Percentiles rank a stretch among this genome's conserved stretches.
Conservation (phyloP, 92 coral and sea anemone genomes). For the Diadumene lineata region DNA sequence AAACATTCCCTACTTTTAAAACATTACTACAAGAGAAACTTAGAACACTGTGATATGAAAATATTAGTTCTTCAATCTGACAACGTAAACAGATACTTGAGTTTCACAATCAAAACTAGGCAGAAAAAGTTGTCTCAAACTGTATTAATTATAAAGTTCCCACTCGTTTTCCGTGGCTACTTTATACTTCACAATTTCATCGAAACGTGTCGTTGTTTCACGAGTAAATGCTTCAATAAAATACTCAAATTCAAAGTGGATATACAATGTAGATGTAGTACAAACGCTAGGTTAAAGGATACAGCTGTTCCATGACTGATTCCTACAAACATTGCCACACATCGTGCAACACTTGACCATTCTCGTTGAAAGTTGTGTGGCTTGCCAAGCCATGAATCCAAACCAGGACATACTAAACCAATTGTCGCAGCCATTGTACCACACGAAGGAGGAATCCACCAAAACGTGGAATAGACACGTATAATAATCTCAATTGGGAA, state of each 20-base stretch:
- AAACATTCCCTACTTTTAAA: background rate
- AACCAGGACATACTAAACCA: constrained; percentile 90
- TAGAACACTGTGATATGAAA: background rate
- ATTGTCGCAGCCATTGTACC: constrained; percentile 91
- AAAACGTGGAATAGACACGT: constrained; percentile 77
- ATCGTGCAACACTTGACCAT: constrained; percentile 97
- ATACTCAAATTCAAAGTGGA: background rate
- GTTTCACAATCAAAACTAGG: background rate
- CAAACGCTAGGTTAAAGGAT: constrained; percentile 71
- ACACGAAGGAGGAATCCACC: constrained; percentile 98
- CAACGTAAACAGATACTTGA: background rate
- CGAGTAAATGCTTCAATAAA: background rate
- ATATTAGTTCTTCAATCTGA: background rate
- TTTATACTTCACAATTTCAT: too few species aligned
- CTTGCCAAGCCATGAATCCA: constrained; percentile 92
- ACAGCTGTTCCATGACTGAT: constrained; percentile 98
- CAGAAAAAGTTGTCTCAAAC: background rate
- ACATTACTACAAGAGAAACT: too few species aligned
- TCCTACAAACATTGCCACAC: constrained; percentile 90
- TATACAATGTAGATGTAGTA: background rate
- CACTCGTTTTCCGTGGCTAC: too few species aligned
- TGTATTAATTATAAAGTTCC: too few species aligned
- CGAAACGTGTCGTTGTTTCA: background rate
- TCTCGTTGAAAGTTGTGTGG: constrained; percentile 88
- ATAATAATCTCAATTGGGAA: constrained; percentile 76